These are phyloP conservation scores for Myioborus miniatus DNA, from an alignment of 2,797 vertebrate species.

Conservation along the genomic window DNA sequence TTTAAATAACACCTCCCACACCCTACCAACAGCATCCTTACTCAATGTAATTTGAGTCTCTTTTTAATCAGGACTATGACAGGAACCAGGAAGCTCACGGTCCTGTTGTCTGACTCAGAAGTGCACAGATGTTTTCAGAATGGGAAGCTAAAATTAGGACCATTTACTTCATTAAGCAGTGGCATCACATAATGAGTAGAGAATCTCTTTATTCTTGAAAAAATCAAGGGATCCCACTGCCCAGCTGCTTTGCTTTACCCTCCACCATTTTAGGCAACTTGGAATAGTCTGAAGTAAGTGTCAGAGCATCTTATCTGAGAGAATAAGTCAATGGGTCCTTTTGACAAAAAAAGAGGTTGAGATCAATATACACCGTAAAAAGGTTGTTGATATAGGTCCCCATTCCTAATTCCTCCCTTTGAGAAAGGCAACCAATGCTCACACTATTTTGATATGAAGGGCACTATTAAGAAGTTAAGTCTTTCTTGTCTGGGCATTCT, in stretches of 20 bases:
- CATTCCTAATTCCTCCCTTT: neutral
- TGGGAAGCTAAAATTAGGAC: slow-evolving; percentile 39
- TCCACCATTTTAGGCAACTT: neutral
- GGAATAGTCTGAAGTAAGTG: neutral
- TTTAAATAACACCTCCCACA: neutral
- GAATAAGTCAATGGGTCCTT: neutral
- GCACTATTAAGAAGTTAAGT: neutral
- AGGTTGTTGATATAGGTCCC: neutral
- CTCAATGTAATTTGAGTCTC: neutral
- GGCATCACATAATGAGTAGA: neutral
- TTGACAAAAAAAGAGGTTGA: neutral
- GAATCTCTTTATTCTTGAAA: neutral
- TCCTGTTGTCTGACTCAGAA: slow-evolving; percentile 41
- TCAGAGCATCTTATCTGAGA: neutral
- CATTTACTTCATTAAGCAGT: neutral
- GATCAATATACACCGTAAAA: neutral
- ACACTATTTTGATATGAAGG: neutral
- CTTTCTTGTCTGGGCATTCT: neutral
- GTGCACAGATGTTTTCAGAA: slow-evolving; percentile 39
- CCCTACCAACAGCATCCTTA: neutral
- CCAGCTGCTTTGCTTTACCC: neutral
- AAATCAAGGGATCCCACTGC: neutral
- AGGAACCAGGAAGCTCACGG: slow-evolving; percentile 41
- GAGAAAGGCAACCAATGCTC: neutral
- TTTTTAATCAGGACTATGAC: slow-evolving; percentile 18